phyloP scores from a whole-genome alignment of 2,888 invertebrate genomes.

The Leptopilina myrica region DNA sequence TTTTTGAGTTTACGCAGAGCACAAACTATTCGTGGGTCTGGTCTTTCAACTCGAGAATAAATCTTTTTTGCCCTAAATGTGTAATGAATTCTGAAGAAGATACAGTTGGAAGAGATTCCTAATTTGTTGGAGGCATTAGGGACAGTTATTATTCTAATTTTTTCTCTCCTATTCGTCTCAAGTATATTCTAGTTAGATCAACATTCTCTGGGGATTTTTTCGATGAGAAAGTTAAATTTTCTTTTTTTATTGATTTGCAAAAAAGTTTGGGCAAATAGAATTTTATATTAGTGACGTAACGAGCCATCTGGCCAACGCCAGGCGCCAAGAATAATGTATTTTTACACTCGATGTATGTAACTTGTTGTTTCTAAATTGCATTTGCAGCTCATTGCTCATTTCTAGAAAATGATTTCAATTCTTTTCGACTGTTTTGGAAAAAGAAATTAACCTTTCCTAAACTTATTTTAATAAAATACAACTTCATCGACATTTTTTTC shows the following conservation, averaged over 20 bases:
- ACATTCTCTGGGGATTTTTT: conserved; percentile 2
- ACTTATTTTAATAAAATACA: too few relatives aligned
- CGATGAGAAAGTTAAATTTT: neutral
- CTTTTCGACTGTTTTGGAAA: too few relatives aligned
- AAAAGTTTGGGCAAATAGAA: conserved; percentile 26
- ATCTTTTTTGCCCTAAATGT: conserved; percentile 25
- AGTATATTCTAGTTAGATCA: conserved; percentile 9
- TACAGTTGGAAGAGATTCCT: conserved; percentile 30
- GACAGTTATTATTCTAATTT: conserved; percentile 9
- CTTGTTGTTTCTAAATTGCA: conserved; percentile 1
- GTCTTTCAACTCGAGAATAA: conserved; percentile 34
- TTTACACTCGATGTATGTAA: conserved; percentile 11
- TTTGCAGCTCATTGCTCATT: neutral
- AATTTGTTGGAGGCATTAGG: conserved; percentile 21
- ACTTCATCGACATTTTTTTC: too few relatives aligned
- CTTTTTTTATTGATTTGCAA: conserved; percentile 41
- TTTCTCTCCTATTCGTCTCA: neutral
- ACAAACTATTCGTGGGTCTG: conserved; percentile 35
- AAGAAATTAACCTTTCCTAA: too few relatives aligned
- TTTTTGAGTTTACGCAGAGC: conserved; percentile 33
- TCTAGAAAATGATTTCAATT: neutral
- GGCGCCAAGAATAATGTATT: conserved; percentile 41
- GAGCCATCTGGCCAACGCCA: conserved; percentile 47
- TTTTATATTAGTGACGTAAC: conserved; percentile 32
- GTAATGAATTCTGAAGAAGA: conserved; percentile 28